Evolutionary conservation across 2,113 vertebrate species (phyloP).

Genomic region (Pseudonaja textilis): DNA sequence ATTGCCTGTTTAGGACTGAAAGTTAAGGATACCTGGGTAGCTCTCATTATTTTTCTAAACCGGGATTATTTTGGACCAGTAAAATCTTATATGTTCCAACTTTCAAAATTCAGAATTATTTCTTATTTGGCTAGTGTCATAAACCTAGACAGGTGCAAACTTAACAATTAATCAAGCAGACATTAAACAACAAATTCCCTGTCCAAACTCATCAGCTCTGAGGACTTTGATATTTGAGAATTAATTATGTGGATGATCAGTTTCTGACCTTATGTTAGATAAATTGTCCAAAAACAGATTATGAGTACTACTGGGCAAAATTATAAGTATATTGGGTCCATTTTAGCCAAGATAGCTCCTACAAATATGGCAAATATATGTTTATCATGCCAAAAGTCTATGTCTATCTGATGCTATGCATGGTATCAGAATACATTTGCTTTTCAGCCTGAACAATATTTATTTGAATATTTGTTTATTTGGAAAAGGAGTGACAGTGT

Average conservation of each 20-base stretch:
- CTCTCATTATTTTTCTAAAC: neutral
- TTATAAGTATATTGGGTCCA: neutral
- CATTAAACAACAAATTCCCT: constrained; percentile 6
- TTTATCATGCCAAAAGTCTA: neutral
- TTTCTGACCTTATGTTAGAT: neutral
- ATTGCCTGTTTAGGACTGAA: neutral
- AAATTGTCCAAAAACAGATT: neutral
- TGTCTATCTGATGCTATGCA: neutral
- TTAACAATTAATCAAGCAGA: neutral
- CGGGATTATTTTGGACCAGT: neutral
- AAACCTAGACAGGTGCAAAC: neutral
- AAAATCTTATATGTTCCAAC: neutral
- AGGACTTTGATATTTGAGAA: neutral
- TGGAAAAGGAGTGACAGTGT: neutral
- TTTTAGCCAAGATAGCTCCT: neutral
- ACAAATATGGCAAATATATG: neutral
- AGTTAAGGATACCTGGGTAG: neutral
- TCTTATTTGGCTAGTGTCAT: neutral
- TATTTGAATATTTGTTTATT: neutral
- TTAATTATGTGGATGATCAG: neutral
- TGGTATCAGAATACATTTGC: neutral
- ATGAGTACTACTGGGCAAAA: neutral
- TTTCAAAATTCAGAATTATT: neutral
- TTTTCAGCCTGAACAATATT: neutral
- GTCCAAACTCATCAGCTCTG: neutral